Evolutionary conservation across 2,888 invertebrate species (phyloP).

Genomic region (Netelia inedita): DNA sequence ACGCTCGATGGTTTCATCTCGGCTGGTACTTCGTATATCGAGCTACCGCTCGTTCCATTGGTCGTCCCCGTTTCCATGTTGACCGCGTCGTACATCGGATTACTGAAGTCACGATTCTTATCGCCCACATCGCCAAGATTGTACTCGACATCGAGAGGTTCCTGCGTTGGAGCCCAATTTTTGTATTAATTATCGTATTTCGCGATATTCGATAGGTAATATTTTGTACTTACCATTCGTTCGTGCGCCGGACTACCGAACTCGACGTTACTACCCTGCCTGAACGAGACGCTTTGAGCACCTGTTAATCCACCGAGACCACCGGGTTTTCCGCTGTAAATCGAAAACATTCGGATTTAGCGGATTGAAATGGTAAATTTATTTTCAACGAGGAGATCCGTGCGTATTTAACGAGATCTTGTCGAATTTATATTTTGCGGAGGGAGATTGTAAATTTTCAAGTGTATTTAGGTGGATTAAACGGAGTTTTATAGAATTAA

Average conservation of each 20-base stretch:
- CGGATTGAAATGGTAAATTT: too few species aligned
- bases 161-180: constrained; percentile 78
- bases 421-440: too few species aligned
- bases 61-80: constrained; percentile 88
- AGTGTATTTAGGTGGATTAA: too few species aligned
- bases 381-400: too few species aligned
- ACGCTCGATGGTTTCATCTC: constrained; percentile 93
- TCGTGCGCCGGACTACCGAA: constrained; percentile 88
- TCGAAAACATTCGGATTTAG: constrained; percentile 53
- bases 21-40: constrained; percentile 93
- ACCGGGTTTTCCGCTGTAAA: constrained; percentile 91
- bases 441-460: too few species aligned
- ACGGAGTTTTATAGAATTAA: too few species aligned
- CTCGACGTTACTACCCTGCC: constrained; percentile 97
- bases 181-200: background rate
- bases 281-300: constrained; percentile 96
- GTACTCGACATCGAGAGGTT: constrained; percentile 92
- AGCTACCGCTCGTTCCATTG: constrained; percentile 88
- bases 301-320: constrained; percentile 92
- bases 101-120: constrained; percentile 97
- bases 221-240: constrained; percentile 81
- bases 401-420: too few species aligned
- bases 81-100: constrained; percentile 98
- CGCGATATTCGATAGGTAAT: background rate
- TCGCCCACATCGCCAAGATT: constrained; percentile 91